Evolutionary conservation across 2,888 invertebrate genomes (phyloP).

Genomic region (Clanis bilineata): DNA sequence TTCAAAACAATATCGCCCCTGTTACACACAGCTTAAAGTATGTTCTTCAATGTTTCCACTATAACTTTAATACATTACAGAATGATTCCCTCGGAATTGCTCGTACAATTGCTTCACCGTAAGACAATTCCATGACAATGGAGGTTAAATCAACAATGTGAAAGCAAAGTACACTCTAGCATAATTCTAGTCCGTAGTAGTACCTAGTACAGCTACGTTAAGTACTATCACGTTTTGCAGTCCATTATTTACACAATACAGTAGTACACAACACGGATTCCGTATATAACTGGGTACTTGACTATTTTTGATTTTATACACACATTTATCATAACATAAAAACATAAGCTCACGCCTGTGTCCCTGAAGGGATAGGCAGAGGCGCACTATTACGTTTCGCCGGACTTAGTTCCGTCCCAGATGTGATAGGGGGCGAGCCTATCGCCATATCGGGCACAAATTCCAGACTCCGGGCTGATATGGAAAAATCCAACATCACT

Average conservation of each 20-base stretch:
- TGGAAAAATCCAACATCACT: too few relatives aligned
- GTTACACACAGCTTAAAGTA: slow-evolving; percentile 65
- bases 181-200: slow-evolving; percentile 49
- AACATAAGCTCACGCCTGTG: too few relatives aligned
- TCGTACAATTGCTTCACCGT: slow-evolving; percentile 32
- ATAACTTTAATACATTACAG: slow-evolving; percentile 47
- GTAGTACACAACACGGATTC: neutral
- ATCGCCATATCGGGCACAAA: too few relatives aligned
- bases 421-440: too few relatives aligned
- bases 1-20: slow-evolving; percentile 73
- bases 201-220: slow-evolving; percentile 53
- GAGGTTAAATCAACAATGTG: slow-evolving; percentile 26
- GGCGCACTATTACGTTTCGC: too few relatives aligned
- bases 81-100: slow-evolving; percentile 46
- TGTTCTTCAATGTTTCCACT: slow-evolving; percentile 46
- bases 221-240: slow-evolving; percentile 75
- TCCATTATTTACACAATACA: slow-evolving; percentile 51
- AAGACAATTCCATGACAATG: neutral
- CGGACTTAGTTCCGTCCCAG: too few relatives aligned
- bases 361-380: too few relatives aligned
- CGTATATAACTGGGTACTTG: too few relatives aligned
- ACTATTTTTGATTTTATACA: too few relatives aligned
- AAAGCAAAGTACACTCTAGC: slow-evolving; percentile 44
- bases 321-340: too few relatives aligned
- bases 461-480: too few relatives aligned